Evolutionary conservation across 1,140 invertebrate species (phyloP).

Genomic region (Procambarus clarkii): DNA sequence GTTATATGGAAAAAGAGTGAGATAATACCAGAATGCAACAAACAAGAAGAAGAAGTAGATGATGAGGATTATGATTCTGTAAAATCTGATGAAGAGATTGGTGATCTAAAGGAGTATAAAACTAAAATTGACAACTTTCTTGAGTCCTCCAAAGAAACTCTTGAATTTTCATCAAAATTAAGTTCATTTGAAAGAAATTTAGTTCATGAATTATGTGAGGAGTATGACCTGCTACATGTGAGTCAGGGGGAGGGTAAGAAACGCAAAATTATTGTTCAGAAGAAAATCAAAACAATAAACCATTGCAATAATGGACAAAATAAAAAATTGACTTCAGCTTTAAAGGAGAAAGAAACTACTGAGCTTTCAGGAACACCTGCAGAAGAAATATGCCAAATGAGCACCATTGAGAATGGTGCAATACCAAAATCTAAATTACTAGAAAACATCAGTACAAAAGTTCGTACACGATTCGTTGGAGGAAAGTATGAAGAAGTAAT

Average conservation of each 20-base stretch:
- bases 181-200: slow-evolving; percentile 29
- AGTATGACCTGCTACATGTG: slow-evolving; percentile 7
- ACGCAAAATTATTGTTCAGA: slow-evolving; percentile 51
- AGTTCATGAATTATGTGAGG: slow-evolving; percentile 31
- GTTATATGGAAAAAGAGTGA: not conserved
- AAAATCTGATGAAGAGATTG: not conserved
- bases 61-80: not conserved
- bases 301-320: not conserved
- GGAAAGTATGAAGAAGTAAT: slow-evolving; percentile 15
- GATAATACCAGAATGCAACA: not conserved
- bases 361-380: too few relatives aligned
- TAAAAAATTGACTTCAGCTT: not conserved
- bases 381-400: not conserved
- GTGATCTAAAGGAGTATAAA: not conserved
- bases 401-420: slow-evolving; percentile 3
- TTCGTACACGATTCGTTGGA: not conserved
- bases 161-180: not conserved
- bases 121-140: not conserved
- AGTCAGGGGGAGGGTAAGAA: slow-evolving; percentile 48
- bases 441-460: not conserved
- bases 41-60: not conserved
- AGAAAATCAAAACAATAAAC: not conserved
- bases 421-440: not conserved
- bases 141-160: not conserved
- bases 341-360: not conserved